phyloP scores from a whole-genome alignment of 2,113 vertebrate genomes.

The Grantiella picta region DNA sequence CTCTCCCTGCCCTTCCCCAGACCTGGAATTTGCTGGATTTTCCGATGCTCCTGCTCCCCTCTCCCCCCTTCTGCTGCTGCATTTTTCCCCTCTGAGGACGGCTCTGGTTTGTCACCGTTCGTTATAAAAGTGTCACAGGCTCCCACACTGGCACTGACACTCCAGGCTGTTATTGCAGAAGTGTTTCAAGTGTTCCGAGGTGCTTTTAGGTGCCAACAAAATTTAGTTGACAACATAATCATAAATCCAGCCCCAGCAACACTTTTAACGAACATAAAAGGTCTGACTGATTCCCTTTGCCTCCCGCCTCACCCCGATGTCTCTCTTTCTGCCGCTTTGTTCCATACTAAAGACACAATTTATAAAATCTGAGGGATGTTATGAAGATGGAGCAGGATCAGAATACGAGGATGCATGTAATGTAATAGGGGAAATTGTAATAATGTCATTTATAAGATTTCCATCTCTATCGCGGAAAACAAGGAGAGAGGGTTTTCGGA shows the following conservation, averaged over 20 bases:
- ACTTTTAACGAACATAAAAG: background rate
- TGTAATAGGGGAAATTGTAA: background rate
- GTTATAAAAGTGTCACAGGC: background rate
- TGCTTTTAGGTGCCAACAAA: background rate
- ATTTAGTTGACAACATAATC: background rate
- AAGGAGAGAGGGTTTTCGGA: background rate
- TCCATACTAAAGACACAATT: background rate
- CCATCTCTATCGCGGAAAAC: background rate
- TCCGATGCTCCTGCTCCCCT: background rate
- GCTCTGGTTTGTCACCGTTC: background rate
- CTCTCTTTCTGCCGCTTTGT: background rate
- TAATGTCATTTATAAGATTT: background rate
- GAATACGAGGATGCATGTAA: background rate
- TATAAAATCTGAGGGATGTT: background rate
- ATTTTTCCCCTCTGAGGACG: background rate
- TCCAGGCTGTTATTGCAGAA: background rate
- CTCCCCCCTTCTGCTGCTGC: background rate
- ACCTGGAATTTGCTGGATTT: background rate
- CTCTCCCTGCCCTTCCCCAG: background rate
- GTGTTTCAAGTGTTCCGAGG: background rate
- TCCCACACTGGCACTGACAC: background rate
- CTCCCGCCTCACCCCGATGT: background rate
- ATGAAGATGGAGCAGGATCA: background rate
- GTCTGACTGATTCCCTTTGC: background rate
- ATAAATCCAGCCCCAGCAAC: background rate